Conservation (phyloP, 2,113 vertebrate species). For the Clupea harengus region DNA sequence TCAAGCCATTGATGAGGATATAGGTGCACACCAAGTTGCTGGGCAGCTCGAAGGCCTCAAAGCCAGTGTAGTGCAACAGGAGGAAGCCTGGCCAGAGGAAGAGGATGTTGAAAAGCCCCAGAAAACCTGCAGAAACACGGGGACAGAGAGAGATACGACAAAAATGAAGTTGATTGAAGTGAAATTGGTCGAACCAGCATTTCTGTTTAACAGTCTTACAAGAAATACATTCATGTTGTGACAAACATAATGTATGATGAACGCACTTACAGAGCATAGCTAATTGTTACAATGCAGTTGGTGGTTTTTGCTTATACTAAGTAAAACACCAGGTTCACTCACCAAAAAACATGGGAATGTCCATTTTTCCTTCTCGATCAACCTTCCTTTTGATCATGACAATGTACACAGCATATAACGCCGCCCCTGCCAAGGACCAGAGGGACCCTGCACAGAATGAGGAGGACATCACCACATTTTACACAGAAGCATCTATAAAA, state of each 20-base stretch:
- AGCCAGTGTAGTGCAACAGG: constrained; percentile 90
- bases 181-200: too few relatives aligned
- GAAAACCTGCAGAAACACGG: constrained; percentile 79
- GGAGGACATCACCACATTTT: neutral
- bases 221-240: neutral
- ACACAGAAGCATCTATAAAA: neutral
- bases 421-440: constrained; percentile 91
- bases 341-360: constrained; percentile 99
- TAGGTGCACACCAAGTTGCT: constrained; percentile 90
- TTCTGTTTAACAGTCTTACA: neutral
- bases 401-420: constrained; percentile 91
- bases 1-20: constrained; percentile 93
- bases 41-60: constrained; percentile 92
- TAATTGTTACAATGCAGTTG: neutral
- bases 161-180: too few relatives aligned
- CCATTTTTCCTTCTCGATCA: constrained; percentile 92
- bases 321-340: constrained; percentile 49
- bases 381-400: constrained; percentile 97
- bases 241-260: neutral
- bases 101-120: constrained; percentile 94
- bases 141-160: neutral
- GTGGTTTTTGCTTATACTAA: neutral
- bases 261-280: neutral
- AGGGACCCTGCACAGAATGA: constrained; percentile 74
- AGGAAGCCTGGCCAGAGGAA: constrained; percentile 96